A percentile compares a stretch with the other conserved stretches of the same genome.
Evolutionary conservation across 1,140 invertebrate genomes (phyloP).

Genomic region (Hestina assimilis): DNA sequence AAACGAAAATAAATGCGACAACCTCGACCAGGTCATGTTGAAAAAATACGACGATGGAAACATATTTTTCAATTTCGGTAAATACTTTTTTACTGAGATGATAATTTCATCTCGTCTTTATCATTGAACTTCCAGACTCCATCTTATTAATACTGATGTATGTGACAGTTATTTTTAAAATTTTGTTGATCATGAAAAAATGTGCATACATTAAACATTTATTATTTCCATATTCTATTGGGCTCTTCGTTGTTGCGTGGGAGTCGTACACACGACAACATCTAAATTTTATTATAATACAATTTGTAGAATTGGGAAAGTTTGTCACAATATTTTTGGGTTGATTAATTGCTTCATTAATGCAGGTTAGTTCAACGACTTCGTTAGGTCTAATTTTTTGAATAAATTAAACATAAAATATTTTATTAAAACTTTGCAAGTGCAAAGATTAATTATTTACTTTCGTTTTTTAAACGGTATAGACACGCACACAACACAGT

Average conservation of each 20-base stretch:
- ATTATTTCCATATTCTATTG: conserved; percentile 2
- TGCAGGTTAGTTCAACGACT: not conserved
- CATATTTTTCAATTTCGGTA: conserved; percentile 1
- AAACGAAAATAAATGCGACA: conserved; percentile 27
- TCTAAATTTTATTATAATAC: not conserved
- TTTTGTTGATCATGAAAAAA: conserved; percentile 3
- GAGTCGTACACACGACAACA: not conserved
- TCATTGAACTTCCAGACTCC: not conserved
- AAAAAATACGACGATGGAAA: conserved; percentile 9
- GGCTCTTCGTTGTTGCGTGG: conserved; percentile 13
- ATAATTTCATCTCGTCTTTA: not conserved
- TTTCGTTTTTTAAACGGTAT: too few relatives aligned
- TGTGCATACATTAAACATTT: conserved; percentile 4
- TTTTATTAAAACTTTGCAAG: not conserved
- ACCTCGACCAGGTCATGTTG: conserved; percentile 21
- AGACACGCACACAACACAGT: too few relatives aligned
- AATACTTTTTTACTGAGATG: conserved; percentile 3
- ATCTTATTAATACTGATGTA: conserved; percentile 7
- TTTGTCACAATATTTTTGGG: not conserved
- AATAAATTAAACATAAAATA: not conserved
- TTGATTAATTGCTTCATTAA: conserved; percentile 1
- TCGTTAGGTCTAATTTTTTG: not conserved
- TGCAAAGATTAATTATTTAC: too few relatives aligned
- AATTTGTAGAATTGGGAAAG: not conserved
- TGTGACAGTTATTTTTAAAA: conserved; percentile 7